Evolutionary conservation across 2,888 invertebrate species (phyloP).

Genomic region (Clostera curtula): DNA sequence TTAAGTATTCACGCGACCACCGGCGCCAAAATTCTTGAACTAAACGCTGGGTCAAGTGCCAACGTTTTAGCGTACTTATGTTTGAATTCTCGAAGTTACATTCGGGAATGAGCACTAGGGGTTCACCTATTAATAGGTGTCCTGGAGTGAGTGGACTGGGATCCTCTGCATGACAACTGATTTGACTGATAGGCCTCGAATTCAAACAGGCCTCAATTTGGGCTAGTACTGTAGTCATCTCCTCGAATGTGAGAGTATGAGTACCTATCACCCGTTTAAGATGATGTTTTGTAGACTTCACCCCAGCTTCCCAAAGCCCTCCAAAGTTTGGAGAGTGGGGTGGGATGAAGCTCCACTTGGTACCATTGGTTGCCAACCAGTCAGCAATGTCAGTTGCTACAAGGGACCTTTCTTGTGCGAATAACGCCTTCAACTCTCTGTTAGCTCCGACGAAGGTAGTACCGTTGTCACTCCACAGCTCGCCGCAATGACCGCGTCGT

Average conservation of each 20-base stretch:
- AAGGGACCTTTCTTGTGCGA: not conserved
- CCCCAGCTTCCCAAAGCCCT: too few relatives aligned
- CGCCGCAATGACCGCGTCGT: slow-evolving; percentile 12
- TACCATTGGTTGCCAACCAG: slow-evolving; percentile 3
- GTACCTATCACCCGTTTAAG: slow-evolving; percentile 5
- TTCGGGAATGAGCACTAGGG: slow-evolving; percentile 10
- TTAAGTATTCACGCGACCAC: too few relatives aligned
- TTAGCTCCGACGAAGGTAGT: slow-evolving; percentile 17
- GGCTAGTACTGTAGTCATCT: slow-evolving; percentile 9
- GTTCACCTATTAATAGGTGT: slow-evolving; percentile 13
- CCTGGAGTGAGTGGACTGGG: slow-evolving; percentile 13
- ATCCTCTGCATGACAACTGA: slow-evolving; percentile 3
- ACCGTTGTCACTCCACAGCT: slow-evolving; percentile 21
- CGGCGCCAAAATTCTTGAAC: slow-evolving; percentile 12
- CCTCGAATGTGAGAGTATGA: slow-evolving; percentile 12
- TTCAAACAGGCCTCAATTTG: slow-evolving; percentile 16
- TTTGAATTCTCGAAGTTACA: slow-evolving; percentile 6
- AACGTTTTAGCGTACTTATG: slow-evolving; percentile 7
- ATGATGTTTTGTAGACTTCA: too few relatives aligned
- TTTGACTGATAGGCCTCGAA: slow-evolving; percentile 8
- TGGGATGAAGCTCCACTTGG: slow-evolving; percentile 14
- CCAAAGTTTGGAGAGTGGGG: slow-evolving; percentile 15
- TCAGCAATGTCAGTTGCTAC: not conserved
- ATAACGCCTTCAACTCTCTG: not conserved
- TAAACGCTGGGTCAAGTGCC: slow-evolving; percentile 11